Evolutionary conservation across 2,888 invertebrate genomes (phyloP).

Genomic region (Mylabris sibirica): DNA sequence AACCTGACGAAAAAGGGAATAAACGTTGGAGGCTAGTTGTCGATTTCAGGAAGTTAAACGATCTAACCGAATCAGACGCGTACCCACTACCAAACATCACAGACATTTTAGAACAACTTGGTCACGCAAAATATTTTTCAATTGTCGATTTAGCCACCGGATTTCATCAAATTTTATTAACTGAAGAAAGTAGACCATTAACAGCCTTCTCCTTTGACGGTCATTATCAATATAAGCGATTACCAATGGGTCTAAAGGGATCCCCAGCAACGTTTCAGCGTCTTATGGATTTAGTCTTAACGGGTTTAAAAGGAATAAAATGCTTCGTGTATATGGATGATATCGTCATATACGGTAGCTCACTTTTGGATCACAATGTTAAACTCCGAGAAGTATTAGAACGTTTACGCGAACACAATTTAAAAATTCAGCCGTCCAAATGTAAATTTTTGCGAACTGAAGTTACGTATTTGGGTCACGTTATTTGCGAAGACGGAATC

Average conservation of each 20-base stretch:
- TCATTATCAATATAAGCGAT: conserved; percentile 32
- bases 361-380: conserved; percentile 46
- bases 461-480: conserved; percentile 54
- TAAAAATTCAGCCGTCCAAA: conserved; percentile 52
- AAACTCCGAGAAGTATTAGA: conserved; percentile 48
- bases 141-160: conserved; percentile 37
- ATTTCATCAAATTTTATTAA: conserved; percentile 36
- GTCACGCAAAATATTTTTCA: conserved; percentile 36
- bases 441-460: conserved; percentile 50
- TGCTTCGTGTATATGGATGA: conserved; percentile 40
- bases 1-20: background rate
- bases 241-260: conserved; percentile 23
- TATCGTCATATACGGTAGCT: conserved; percentile 33
- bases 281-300: conserved; percentile 36
- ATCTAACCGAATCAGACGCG: conserved; percentile 37
- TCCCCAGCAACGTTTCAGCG: conserved; percentile 37
- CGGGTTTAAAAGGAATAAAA: conserved; percentile 29
- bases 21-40: conserved; percentile 43
- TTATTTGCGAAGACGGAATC: conserved; percentile 51
- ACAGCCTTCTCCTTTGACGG: conserved; percentile 35
- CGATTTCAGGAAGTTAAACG: conserved; percentile 40
- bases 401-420: conserved; percentile 38
- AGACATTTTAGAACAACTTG: conserved; percentile 39
- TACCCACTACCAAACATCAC: conserved; percentile 40
- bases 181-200: conserved; percentile 21